phyloP scores from a whole-genome alignment of 2,113 vertebrate genomes.

The Gnathonemus echidnorhynchus region DNA sequence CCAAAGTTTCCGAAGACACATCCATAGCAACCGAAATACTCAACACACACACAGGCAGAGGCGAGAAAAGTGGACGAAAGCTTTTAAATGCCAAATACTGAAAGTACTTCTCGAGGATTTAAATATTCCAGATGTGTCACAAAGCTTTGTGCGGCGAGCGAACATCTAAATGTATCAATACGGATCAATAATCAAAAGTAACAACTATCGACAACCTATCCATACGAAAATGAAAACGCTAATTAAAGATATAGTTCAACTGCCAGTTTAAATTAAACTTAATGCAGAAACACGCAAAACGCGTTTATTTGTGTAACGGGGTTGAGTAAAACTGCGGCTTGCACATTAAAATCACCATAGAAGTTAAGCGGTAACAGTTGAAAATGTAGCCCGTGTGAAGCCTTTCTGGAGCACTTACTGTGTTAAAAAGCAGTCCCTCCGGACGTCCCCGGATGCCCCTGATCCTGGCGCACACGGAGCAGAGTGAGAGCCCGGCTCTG shows the following conservation, averaged over 20 bases:
- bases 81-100: neutral
- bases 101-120: neutral
- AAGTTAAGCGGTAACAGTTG: slow-evolving; percentile 20
- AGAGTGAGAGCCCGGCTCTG: slow-evolving; percentile 52
- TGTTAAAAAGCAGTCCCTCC: slow-evolving; percentile 57
- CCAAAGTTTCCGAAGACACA: slow-evolving; percentile 15
- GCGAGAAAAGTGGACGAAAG: neutral
- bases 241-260: neutral
- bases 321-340: slow-evolving; percentile 19
- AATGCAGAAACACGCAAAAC: neutral
- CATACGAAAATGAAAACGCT: neutral
- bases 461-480: slow-evolving; percentile 51
- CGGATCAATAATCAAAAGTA: slow-evolving; percentile 10
- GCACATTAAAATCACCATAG: slow-evolving; percentile 17
- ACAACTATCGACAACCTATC: neutral
- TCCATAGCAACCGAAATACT: slow-evolving; percentile 18
- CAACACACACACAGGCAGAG: neutral
- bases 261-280: neutral
- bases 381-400: slow-evolving; percentile 33
- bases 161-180: slow-evolving; percentile 5
- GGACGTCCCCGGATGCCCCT: slow-evolving; percentile 40
- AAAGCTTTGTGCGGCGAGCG: neutral
- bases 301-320: neutral
- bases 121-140: neutral
- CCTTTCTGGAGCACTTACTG: slow-evolving; percentile 63